Base-by-base conservation (phyloP, 2,797 vertebrate species). In the Xiphophorus birchmanni region DNA sequence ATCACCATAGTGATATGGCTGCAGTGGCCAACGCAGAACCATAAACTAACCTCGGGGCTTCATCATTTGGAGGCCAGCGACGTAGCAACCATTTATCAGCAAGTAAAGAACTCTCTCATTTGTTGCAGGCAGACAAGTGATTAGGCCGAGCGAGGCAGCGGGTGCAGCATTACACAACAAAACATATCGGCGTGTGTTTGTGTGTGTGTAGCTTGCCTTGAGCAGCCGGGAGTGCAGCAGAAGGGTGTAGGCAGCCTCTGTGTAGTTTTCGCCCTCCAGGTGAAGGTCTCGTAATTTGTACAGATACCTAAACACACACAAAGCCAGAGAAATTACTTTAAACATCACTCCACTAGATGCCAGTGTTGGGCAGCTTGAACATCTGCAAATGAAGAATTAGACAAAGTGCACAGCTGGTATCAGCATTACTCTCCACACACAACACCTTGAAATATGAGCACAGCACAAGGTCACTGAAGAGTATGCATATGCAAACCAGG, bases 221-320 rank as follows among this genome's bases (percentile, higher is more conserved):
- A 99, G 96, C 88, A 99, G 96, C 86, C 97, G 97, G 0, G 98
- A 98, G 72, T 99, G 98, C 44, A 99, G 97, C 26, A 99, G 95
- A 76, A 99, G 96, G 0, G 98, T 98, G 76, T 99, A 99, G 0
- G 98, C 97, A 0, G 98, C 98, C 90, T 99, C 98, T 0, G 98
- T 99, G 95, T 97, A 99, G 92, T 99, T 99, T 87, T 99, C 98
- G 75, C 96, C 97, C 81, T 99, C 98, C 93, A 99, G 92, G 93
- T 99, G 98, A 94, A 99, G 97, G 92, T 99, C 98, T 7, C 98
- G 94, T 84, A 99, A 90, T 86, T 99, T 99, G 92, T 99, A 99
- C 69, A 99, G 96, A 86, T 99, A 99, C 88, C 98, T 99, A 73
- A 76, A 67, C 3, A 81, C 58, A 83, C 7, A 82, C 63, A 60